Conservation (phyloP, 2,888 invertebrate species). For the Drosophila fulvimacula region DNA sequence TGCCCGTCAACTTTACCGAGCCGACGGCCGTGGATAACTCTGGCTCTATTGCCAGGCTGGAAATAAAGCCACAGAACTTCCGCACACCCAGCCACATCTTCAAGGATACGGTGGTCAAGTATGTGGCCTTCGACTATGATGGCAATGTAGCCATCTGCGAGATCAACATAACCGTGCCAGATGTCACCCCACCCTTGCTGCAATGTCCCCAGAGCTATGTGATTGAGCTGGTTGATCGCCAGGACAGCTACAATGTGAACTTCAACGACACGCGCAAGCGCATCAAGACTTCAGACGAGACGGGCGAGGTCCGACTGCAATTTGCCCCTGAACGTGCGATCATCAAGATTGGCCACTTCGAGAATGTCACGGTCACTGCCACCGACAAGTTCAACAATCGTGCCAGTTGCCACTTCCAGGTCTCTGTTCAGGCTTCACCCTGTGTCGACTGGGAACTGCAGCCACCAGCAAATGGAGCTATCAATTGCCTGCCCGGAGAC, state of each 20-base stretch:
- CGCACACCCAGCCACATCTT: slow-evolving; percentile 94
- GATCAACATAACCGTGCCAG: slow-evolving; percentile 97
- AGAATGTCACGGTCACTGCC: slow-evolving; percentile 96
- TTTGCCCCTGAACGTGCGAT: slow-evolving; percentile 93
- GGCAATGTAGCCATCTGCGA: slow-evolving; percentile 99
- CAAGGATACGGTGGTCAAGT: slow-evolving; percentile 96
- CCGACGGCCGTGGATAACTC: slow-evolving; percentile 98
- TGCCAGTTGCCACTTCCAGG: slow-evolving; percentile 96
- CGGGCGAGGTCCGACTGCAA: slow-evolving; percentile 93
- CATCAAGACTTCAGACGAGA: slow-evolving; percentile 94
- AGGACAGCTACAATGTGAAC: slow-evolving; percentile 95
- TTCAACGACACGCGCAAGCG: slow-evolving; percentile 95
- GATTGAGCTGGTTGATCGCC: slow-evolving; percentile 94
- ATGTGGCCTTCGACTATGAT: slow-evolving; percentile 98
- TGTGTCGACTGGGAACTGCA: slow-evolving; percentile 98
- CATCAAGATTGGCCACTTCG: slow-evolving; percentile 93
- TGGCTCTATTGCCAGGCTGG: slow-evolving; percentile 95
- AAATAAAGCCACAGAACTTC: slow-evolving; percentile 96
- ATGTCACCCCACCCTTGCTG: slow-evolving; percentile 94
- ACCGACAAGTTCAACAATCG: slow-evolving; percentile 94
- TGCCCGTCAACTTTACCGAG: slow-evolving; percentile 96
- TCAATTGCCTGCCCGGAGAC: slow-evolving; percentile 94
- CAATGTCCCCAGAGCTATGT: slow-evolving; percentile 98
- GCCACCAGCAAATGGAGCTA: slow-evolving; percentile 94
- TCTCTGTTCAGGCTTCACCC: slow-evolving; percentile 95